Conservation (phyloP, 2,113 vertebrate species). For the Otocyon megalotis region DNA sequence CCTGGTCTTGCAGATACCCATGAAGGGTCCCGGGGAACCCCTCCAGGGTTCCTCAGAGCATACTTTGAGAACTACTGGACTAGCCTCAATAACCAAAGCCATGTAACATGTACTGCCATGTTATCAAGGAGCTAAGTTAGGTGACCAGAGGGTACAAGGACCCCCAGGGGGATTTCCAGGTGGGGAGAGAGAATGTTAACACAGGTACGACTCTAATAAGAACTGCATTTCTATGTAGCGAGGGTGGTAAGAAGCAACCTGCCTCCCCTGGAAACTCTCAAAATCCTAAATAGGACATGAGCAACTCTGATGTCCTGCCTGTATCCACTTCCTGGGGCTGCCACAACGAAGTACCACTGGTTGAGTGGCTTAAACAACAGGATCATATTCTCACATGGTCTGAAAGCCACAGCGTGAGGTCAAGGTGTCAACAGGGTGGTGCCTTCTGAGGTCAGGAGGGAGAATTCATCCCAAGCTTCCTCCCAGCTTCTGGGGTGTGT, state of each 20-base stretch:
- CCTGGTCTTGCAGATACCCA: neutral
- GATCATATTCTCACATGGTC: neutral
- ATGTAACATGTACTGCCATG: neutral
- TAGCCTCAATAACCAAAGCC: neutral
- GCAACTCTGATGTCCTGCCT: neutral
- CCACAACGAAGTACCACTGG: neutral
- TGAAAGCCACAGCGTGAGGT: neutral
- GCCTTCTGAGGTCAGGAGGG: neutral
- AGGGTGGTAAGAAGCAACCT: neutral
- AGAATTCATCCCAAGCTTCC: neutral
- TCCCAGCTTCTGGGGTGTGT: neutral
- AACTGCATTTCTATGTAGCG: neutral
- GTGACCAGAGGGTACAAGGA: neutral
- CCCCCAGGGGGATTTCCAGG: neutral
- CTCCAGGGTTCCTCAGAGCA: neutral
- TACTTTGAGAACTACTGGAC: neutral
- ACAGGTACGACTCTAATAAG: neutral
- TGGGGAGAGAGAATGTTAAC: neutral
- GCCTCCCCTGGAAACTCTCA: neutral
- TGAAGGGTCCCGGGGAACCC: neutral
- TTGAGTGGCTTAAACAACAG: neutral
- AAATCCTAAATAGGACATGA: neutral
- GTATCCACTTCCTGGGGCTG: neutral
- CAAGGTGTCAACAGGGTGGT: neutral
- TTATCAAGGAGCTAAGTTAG: neutral